These are phyloP conservation scores for Hydropsyche tenuis DNA, from an alignment of 1,140 invertebrate genomes.

Conservation along the genomic window DNA sequence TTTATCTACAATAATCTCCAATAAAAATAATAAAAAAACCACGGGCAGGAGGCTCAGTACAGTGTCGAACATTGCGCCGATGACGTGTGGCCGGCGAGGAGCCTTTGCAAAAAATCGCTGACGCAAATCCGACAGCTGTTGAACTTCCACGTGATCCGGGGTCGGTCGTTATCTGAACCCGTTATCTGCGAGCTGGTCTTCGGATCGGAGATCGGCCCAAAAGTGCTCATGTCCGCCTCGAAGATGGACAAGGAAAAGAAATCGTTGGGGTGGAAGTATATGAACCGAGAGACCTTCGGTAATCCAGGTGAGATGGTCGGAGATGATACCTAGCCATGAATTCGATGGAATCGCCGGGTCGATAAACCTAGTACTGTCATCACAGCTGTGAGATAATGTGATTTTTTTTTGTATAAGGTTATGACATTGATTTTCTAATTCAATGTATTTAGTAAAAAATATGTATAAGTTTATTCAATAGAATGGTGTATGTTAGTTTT, in stretches of 20 bases:
- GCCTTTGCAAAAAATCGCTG: background rate
- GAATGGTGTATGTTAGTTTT: too few species aligned
- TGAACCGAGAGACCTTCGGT: slow-evolving; percentile 62
- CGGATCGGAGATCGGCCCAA: too few species aligned
- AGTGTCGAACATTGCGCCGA: background rate
- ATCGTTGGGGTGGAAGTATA: slow-evolving; percentile 61
- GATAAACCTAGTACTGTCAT: too few species aligned
- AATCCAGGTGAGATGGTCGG: slow-evolving; percentile 54
- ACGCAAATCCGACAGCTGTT: background rate
- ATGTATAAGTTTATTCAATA: too few species aligned
- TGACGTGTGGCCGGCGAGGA: background rate
- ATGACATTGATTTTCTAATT: too few species aligned
- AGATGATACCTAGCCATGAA: too few species aligned
- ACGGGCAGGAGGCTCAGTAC: too few species aligned
- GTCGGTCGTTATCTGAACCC: slow-evolving; percentile 16
- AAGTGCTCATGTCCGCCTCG: background rate
- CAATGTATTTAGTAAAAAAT: too few species aligned
- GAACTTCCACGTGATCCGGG: slow-evolving; percentile 23
- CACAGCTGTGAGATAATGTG: too few species aligned
- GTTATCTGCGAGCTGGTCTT: too few species aligned
- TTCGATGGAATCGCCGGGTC: too few species aligned
- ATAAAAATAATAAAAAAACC: background rate
- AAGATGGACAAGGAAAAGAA: slow-evolving; percentile 43
- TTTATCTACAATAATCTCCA: background rate
- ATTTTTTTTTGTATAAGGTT: too few species aligned